Conservation (phyloP, 2,797 vertebrate genomes). For the Nannoperca australis region DNA sequence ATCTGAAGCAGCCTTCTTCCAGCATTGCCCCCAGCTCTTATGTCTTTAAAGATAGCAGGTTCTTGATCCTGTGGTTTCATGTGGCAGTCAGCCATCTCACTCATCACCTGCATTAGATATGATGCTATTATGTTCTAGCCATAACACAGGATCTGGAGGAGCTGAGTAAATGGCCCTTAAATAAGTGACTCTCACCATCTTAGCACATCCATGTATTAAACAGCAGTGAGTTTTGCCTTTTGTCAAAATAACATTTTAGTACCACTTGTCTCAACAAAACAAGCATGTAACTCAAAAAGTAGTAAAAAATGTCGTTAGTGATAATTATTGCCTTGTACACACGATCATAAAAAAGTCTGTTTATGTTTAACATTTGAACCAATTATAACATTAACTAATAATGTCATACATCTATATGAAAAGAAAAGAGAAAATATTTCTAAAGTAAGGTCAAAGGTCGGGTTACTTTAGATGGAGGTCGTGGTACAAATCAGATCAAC, state of each 20-base stretch:
- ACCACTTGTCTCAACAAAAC: neutral
- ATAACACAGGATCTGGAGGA: slow-evolving; percentile 14
- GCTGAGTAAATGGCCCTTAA: slow-evolving; percentile 26
- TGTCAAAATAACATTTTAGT: neutral
- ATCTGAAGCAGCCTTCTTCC: slow-evolving; percentile 1
- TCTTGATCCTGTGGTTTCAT: slow-evolving; percentile 47
- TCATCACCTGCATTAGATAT: slow-evolving; percentile 54
- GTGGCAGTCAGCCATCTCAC: slow-evolving; percentile 40
- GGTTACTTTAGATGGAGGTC: neutral
- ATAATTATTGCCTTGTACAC: neutral
- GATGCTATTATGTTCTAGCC: slow-evolving; percentile 20
- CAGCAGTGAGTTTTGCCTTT: slow-evolving; percentile 5
- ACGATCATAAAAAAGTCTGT: neutral
- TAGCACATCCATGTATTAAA: slow-evolving; percentile 12
- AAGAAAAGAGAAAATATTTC: neutral
- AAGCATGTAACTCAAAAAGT: neutral
- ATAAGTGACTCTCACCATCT: slow-evolving; percentile 13
- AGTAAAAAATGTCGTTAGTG: neutral
- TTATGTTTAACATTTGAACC: neutral
- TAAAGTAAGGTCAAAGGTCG: neutral
- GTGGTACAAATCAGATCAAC: too few relatives aligned
- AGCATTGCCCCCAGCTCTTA: slow-evolving; percentile 14
- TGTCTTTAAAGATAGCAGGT: slow-evolving; percentile 13
- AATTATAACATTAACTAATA: neutral
- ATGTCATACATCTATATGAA: neutral